Conservation (phyloP, 2,797 vertebrate genomes). For the Clarias pachynema region DNA sequence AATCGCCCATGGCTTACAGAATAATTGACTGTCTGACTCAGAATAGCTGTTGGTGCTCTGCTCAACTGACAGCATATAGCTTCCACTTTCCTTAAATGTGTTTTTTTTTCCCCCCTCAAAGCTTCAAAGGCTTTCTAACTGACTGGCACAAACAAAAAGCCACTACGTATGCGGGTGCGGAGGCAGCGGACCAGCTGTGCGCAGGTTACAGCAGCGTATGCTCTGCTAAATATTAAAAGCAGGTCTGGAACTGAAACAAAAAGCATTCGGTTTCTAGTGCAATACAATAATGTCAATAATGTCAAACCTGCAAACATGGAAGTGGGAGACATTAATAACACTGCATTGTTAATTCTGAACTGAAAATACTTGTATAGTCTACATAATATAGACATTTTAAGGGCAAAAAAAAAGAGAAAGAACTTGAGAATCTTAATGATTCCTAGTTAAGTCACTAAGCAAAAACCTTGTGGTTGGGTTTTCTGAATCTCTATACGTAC, state of each 20-base stretch:
- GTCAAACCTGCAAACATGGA: background rate
- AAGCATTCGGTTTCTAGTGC: too few relatives aligned
- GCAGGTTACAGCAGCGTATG: background rate
- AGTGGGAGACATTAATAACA: background rate
- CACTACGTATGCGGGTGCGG: background rate
- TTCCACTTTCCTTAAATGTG: slow-evolving; percentile 11
- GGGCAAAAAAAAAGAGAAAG: background rate
- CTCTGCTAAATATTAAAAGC: slow-evolving; percentile 24
- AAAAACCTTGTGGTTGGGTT: background rate
- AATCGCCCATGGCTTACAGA: background rate
- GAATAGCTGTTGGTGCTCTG: background rate
- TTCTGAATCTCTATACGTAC: background rate
- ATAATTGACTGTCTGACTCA: slow-evolving; percentile 14
- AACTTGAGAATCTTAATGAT: too few relatives aligned
- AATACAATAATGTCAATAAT: background rate
- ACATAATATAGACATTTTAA: background rate
- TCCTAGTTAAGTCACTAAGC: background rate
- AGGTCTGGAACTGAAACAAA: slow-evolving; percentile 15
- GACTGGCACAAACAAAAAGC: slow-evolving; percentile 8
- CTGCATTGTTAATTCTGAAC: background rate
- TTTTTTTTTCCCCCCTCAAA: background rate
- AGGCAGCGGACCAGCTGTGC: slow-evolving; percentile 1
- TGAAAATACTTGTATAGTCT: background rate
- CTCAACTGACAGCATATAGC: slow-evolving; percentile 6
- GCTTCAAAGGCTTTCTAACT: slow-evolving; percentile 14